Percentiles rank a stretch among this genome's conserved stretches.
These are phyloP conservation scores for Exaiptasia diaphana DNA, from an alignment of 64 coral and sea anemone genomes.

Conservation along the genomic window DNA sequence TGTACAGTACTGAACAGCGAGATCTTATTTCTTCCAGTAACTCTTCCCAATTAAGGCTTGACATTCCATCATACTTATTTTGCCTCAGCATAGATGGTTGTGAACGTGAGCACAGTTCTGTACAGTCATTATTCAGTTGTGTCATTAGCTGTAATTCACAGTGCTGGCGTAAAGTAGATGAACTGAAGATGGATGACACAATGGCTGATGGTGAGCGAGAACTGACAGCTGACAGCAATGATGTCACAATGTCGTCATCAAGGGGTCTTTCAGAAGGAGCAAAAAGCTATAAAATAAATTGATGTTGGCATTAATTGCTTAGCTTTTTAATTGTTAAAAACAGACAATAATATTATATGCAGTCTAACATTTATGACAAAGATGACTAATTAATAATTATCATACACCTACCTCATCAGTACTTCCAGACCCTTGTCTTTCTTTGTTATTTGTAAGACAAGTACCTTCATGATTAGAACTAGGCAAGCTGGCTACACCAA, in stretches of 20 bases:
- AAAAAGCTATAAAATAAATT: too few species aligned
- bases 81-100: constrained; percentile 14
- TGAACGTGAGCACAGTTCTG: constrained; percentile 3
- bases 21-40: neutral
- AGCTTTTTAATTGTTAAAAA: too few species aligned
- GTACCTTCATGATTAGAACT: too few species aligned
- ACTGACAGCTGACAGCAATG: neutral
- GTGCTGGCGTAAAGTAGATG: neutral
- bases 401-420: too few species aligned
- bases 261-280: neutral
- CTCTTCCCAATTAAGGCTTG: neutral
- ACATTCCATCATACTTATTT: constrained; percentile 12
- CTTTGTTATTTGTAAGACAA: too few species aligned
- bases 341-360: too few species aligned
- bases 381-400: too few species aligned
- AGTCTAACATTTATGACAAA: too few species aligned
- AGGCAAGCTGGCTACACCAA: too few species aligned
- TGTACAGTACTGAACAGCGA: neutral
- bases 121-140: constrained; percentile 13
- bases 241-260: neutral
- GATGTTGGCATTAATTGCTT: too few species aligned
- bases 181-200: neutral
- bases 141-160: neutral
- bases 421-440: too few species aligned
- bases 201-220: neutral